phyloP scores from a whole-genome alignment of 2,113 vertebrate genomes.

The Laterallus jamaicensis region DNA sequence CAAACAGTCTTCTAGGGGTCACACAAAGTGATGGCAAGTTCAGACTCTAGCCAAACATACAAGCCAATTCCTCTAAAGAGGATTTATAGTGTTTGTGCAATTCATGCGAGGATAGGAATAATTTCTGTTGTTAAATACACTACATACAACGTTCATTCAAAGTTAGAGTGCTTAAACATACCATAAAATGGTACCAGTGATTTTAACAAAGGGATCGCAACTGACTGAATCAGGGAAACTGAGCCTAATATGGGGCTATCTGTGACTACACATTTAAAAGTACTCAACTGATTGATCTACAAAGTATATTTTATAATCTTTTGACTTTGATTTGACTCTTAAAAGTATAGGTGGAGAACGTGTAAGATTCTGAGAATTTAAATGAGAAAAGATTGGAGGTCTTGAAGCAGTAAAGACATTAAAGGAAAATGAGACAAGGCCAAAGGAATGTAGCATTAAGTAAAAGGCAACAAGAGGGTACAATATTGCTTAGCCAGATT shows the following conservation, averaged over 20 bases:
- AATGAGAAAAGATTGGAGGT: not conserved
- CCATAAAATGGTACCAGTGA: not conserved
- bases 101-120: not conserved
- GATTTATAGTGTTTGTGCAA: not conserved
- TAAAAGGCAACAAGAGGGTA: not conserved
- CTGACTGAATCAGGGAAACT: not conserved
- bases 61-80: rapidly evolving
- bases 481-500: not conserved
- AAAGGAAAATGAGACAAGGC: not conserved
- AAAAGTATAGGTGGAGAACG: not conserved
- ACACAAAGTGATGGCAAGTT: not conserved
- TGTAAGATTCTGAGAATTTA: not conserved
- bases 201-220: not conserved
- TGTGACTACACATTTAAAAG: not conserved
- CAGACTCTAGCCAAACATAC: not conserved
- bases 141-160: not conserved
- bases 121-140: not conserved
- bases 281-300: not conserved
- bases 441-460: not conserved
- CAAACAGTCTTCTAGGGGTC: not conserved
- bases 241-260: not conserved
- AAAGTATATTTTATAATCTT: not conserved
- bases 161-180: not conserved
- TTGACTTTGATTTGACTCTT: not conserved
- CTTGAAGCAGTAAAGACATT: not conserved